Evolutionary conservation across 2,113 vertebrate genomes (phyloP), one percentile per base, ranked within the genome.

Genomic region (Xiphias gladius): DNA sequence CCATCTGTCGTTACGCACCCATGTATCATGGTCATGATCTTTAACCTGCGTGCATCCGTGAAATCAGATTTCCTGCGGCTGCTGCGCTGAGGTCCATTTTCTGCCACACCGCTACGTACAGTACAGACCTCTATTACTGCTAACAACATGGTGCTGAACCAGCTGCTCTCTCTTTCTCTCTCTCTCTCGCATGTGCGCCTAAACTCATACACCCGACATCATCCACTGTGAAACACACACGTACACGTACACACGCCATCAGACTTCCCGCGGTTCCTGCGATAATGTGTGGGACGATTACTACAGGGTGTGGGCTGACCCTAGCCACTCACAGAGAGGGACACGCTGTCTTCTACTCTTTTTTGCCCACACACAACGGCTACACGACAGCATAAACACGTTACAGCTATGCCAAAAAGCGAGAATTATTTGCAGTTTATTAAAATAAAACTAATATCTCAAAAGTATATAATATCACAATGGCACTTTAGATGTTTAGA

Each of bases 1-100:
- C 83, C 88, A 87, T 92, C 86, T 90, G 90, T 83, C 75, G 82
- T 52, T 3, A 20, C 32, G 73, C 79, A 46, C 79, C 69, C 79
- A 85, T 63, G 37, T 52, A 87, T 82, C 75, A 59, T n/a, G 37
- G 64, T 64, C 80, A 78, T 7, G 24, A 81, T 78, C 59, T 86
- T 73, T 74, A 41, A 19, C 48, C 22, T 59, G 37, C 37, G 19
- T 69, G 73, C 66, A 35, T 86, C 65, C 80, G 77, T 71, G 72
- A 77, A 86, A 88, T 82, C 71, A 79, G 76, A 83, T 79, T 86
- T 86, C 70, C 67, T 39, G 57, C 8, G 28, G 64, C 28, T 69
- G 79, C 76, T 46, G 73, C 35, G 76, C 46, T 8, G 20, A 68
- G 76, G 84, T 79, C 76, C 80, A 86, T 86, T 86, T 92, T 73